Percentiles rank a stretch among this genome's conserved stretches.
Conservation (phyloP, 2,797 vertebrate species). For the Gorsachius magnificus region DNA sequence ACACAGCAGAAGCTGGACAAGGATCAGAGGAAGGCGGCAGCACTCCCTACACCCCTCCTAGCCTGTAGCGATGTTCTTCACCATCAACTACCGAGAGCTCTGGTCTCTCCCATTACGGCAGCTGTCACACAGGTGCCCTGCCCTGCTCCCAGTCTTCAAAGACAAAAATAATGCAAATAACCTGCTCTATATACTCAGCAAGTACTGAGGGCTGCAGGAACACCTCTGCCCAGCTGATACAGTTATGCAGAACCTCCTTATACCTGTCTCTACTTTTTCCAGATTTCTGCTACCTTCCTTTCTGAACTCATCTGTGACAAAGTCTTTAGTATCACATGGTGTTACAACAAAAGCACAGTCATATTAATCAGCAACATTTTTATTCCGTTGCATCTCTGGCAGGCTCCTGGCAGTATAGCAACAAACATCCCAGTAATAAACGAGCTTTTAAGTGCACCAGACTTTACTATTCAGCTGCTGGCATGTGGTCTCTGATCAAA, state of each 20-base stretch:
- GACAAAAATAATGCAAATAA: background rate
- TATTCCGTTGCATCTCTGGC: background rate
- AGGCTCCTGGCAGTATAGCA: background rate
- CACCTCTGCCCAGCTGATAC: background rate
- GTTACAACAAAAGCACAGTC: background rate
- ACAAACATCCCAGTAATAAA: slow-evolving; percentile 26
- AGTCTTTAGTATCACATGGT: background rate
- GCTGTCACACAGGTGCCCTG: background rate
- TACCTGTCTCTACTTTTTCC: background rate
- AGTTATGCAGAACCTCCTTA: background rate
- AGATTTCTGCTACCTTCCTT: background rate
- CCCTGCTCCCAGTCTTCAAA: background rate
- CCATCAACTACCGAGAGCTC: background rate
- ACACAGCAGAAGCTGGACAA: background rate
- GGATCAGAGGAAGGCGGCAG: background rate
- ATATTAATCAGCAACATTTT: slow-evolving; percentile 39
- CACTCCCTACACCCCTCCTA: background rate
- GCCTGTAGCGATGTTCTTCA: background rate
- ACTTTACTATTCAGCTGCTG: slow-evolving; percentile 17
- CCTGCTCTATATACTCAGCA: background rate
- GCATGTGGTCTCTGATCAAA: slow-evolving; percentile 4
- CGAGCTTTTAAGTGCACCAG: slow-evolving; percentile 14
- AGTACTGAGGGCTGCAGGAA: background rate
- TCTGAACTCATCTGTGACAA: background rate
- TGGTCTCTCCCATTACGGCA: background rate